Base-by-base conservation (phyloP, 2,113 vertebrate genomes). In the Danionella cerebrum region DNA sequence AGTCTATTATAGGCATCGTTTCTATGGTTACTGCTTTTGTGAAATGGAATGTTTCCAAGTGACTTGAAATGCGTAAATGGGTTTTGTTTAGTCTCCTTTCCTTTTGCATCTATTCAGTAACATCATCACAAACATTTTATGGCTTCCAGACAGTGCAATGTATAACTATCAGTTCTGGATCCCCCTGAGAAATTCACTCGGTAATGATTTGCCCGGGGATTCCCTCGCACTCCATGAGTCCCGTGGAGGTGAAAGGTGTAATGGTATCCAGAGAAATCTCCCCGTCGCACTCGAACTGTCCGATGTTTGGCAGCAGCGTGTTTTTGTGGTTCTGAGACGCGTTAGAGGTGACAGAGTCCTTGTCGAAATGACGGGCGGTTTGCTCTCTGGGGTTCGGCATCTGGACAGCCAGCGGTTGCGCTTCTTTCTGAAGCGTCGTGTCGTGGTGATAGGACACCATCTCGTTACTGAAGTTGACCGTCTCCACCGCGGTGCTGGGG, bases 371-470 rank as follows among this genome's bases (percentile, higher is more conserved):
- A 31, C 12, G 48, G 45, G 1, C 74, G 57, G 25, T 66, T 72
- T 82, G 78, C 31, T 69, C 80, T 21, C 73, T 1, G 0, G 70
- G 35, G 8, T 65, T 81, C 22, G 67, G 78, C 67, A 69, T 78
- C 6, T 65, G 70, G 47, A 77, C 74, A 5, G 77, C 69, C 51
- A 79, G 18, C 1, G 77, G 71, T 12, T 79, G 3, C 0, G 48
- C 72, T 35, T 90, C 87, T 68, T 82, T 88, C 48, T 82, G 86
- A 44, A 77, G 83, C 1, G 85, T 84, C 7, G 79, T 86, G 31
- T 84, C 83, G 5, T 76, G 80, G 47, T 84, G 83, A 41, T 84
- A 85, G 27, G 87, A 88, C 48, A 82, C 83, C 25, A 83, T 71
- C 65, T 89, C 85, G 0, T 84, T 83, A 67, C 83, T 86, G 58